Percentiles rank a stretch among this genome's conserved stretches.
These are phyloP conservation scores for Dendrocincla tyrannina DNA, from an alignment of 2,797 vertebrate genomes.

Conservation along the genomic window DNA sequence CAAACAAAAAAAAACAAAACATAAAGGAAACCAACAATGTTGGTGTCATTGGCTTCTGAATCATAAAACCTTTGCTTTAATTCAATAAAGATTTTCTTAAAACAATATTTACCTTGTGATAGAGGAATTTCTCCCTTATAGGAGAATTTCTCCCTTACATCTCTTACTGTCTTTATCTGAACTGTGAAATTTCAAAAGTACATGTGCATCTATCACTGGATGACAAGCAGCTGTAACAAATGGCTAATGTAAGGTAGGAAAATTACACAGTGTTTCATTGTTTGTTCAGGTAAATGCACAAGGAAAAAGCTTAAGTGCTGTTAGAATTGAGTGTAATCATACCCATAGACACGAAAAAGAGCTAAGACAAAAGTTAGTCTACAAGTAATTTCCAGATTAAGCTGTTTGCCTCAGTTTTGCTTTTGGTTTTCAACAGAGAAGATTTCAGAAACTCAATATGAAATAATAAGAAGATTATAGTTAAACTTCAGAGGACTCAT, in stretches of 20 bases:
- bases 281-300: background rate
- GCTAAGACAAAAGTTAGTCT: background rate
- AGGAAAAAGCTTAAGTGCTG: background rate
- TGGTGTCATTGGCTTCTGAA: background rate
- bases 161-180: background rate
- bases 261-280: background rate
- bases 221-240: background rate
- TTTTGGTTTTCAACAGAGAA: background rate
- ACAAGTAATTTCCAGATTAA: background rate
- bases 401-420: background rate
- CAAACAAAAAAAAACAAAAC: background rate
- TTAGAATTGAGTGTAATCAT: background rate
- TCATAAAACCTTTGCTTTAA: background rate
- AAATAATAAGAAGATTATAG: slow-evolving; percentile 42
- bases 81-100: background rate
- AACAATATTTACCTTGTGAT: background rate
- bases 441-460: background rate
- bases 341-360: background rate
- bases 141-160: background rate
- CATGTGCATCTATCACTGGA: background rate
- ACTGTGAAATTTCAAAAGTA: background rate
- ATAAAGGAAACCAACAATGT: background rate
- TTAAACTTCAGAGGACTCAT: slow-evolving; percentile 18
- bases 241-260: background rate
- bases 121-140: background rate